These are phyloP conservation scores for Pardalotus punctatus DNA, from an alignment of 2,113 vertebrate genomes.

Conservation along the genomic window DNA sequence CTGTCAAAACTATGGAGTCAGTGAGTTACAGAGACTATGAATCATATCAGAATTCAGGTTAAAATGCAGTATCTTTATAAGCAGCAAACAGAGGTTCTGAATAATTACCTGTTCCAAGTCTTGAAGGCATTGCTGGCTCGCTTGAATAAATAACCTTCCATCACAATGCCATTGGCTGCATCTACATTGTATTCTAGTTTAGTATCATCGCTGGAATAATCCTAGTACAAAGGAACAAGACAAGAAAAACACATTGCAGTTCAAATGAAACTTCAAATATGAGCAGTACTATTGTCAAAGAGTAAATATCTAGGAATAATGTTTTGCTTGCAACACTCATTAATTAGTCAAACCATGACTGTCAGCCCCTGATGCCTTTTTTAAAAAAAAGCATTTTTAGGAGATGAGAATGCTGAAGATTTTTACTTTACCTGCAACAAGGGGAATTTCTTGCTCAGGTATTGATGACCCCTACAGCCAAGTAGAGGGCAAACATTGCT, in stretches of 20 bases:
- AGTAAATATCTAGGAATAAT: background rate
- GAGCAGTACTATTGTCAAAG: background rate
- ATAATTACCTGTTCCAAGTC: conserved; percentile 95
- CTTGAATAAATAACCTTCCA: conserved; percentile 99
- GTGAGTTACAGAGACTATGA: background rate
- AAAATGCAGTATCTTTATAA: background rate
- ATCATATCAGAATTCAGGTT: background rate
- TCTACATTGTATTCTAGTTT: conserved; percentile 96
- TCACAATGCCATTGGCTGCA: conserved; percentile 91
- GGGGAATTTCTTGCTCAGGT: background rate
- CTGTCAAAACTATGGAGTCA: background rate
- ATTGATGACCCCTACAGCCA: background rate
- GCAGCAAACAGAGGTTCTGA: background rate
- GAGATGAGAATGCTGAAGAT: background rate
- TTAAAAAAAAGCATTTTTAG: background rate
- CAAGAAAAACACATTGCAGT: background rate
- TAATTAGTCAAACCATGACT: background rate
- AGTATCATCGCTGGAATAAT: conserved; percentile 93
- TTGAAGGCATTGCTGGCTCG: conserved; percentile 99
- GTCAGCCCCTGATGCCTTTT: background rate
- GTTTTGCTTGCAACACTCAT: background rate
- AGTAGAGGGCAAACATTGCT: background rate
- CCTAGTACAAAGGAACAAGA: conserved; percentile 72
- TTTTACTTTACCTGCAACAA: background rate
- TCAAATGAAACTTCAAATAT: background rate